Evolutionary conservation across 2,888 invertebrate genomes (phyloP), one percentile per base, ranked within the genome.

Genomic region (Fragum whitleyi): DNA sequence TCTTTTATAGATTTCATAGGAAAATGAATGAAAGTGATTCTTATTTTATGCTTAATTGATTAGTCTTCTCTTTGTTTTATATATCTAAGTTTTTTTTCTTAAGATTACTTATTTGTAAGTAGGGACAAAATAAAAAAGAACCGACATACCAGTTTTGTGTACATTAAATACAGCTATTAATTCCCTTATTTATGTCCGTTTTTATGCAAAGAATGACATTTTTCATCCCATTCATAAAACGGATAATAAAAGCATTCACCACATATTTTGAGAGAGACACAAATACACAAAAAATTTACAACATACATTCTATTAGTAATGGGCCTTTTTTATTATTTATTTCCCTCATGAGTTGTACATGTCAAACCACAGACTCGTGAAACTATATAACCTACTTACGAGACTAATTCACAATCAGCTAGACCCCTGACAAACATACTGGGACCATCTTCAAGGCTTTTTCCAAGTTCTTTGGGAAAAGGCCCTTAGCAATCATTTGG

Each of bases 121-220:
- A 36, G 3, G 9, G 32, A 36, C 9, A 9, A 36, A 36, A 9
- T 36, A 36, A 36, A 9, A 36, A 9, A 36, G 32, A 36, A 14
- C n/a, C 19, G 2, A 28, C 57, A 57, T 57, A 57, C 57, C 57
- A 57, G 28, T 57, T 57, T 57, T 28, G 28, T 26, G 28, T 57
- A 57, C 57, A 57, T 57, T 57, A 47, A 47, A 47, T 47, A 19
- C 47, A 14, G 47, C 47, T 47, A 47, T 47, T 9, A 47, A 47
- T 47, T 47, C 47, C 47, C 47, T 14, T 47, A 36, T 47, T 19
- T 47, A 47, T 47, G n/a, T 47, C 47, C 47, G n/a, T 36, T 9
- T n/a, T 47, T 47, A 47, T 47, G 47, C 47, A 47, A 47, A 47
- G n/a, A 47, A 47, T 47, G 47, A 47, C 14, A 47, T 47, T 47